phyloP scores from a whole-genome alignment of 2,113 vertebrate genomes.

The Rhinogobius similis region DNA sequence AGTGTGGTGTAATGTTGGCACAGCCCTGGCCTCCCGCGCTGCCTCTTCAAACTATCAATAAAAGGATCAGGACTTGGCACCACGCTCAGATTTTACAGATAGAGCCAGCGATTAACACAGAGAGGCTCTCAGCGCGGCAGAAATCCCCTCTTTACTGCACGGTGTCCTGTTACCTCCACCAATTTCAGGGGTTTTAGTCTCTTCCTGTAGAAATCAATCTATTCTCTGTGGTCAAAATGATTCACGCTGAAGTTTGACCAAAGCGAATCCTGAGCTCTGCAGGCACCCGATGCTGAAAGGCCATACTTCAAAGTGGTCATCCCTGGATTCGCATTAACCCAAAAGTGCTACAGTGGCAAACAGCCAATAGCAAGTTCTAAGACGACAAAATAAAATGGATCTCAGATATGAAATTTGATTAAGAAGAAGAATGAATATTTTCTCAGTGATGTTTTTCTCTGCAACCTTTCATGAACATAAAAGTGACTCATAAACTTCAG shows the following conservation, averaged over 20 bases:
- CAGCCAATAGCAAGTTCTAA: neutral
- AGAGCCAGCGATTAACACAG: conserved; percentile 79
- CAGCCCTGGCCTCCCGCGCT: conserved; percentile 28
- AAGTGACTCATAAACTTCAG: conserved; percentile 2
- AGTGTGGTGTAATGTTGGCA: conserved; percentile 33
- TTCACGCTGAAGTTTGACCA: conserved; percentile 85
- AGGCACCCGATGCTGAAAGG: conserved; percentile 81
- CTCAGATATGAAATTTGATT: neutral
- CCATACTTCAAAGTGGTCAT: conserved; percentile 74
- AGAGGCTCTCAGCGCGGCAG: conserved; percentile 82
- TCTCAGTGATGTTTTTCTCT: conserved; percentile 2
- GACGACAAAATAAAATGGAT: neutral
- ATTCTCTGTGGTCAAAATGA: conserved; percentile 89
- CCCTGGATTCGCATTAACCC: conserved; percentile 64
- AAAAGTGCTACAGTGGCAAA: neutral
- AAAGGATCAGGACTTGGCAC: conserved; percentile 63
- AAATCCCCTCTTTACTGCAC: conserved; percentile 82
- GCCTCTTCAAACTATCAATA: conserved; percentile 53
- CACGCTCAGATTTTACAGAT: conserved; percentile 52
- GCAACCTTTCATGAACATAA: conserved; percentile 8
- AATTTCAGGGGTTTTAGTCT: conserved; percentile 88
- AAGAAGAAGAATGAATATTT: neutral
- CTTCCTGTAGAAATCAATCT: conserved; percentile 96
- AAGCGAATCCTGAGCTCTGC: conserved; percentile 81
- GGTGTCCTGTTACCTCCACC: conserved; percentile 84